A percentile compares a stretch with the other conserved stretches of the same genome.
Conservation (phyloP, 2,113 vertebrate genomes). For the Oncorhynchus nerka region DNA sequence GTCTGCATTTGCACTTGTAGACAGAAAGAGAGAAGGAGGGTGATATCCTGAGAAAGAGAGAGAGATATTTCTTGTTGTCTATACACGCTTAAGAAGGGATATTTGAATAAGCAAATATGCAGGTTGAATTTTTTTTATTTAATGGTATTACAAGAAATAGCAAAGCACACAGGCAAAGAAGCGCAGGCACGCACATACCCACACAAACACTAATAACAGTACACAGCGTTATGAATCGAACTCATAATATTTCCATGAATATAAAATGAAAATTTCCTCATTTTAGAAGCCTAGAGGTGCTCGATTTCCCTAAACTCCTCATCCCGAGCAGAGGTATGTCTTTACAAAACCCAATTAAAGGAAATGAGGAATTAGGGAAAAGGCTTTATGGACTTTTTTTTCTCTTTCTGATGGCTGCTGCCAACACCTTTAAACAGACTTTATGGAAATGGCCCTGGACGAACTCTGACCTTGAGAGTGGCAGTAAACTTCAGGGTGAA, state of each 20-base stretch:
- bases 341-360: background rate
- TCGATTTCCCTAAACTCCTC: background rate
- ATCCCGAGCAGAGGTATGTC: background rate
- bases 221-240: background rate
- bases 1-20: background rate
- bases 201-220: background rate
- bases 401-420: background rate
- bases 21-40: background rate
- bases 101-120: background rate
- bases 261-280: background rate
- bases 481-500: background rate
- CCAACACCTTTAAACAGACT: background rate
- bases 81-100: background rate
- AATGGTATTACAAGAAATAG: too few relatives aligned
- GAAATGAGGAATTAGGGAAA: background rate
- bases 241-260: background rate
- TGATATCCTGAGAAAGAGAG: background rate
- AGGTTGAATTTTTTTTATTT: background rate
- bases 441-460: background rate
- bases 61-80: background rate
- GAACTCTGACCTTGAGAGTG: background rate
- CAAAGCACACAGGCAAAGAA: background rate
- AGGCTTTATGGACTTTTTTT: background rate
- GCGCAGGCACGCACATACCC: background rate
- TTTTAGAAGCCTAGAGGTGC: background rate